phyloP scores from a whole-genome alignment of 2,888 invertebrate genomes.

The Mesorhabditis spiculigera region DNA sequence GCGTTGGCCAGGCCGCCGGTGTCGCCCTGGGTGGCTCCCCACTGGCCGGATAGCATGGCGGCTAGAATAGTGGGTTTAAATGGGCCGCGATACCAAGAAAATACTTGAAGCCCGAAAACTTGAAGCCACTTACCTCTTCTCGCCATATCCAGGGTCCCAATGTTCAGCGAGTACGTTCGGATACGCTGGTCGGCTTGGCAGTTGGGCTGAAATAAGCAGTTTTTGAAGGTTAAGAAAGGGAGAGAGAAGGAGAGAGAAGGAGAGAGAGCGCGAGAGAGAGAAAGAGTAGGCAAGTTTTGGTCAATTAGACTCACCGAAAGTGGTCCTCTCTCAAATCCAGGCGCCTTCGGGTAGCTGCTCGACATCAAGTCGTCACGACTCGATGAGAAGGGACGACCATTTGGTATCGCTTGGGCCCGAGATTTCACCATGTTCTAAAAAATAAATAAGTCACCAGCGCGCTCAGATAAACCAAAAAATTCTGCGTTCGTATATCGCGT shows the following conservation, averaged over 20 bases:
- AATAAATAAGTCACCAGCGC: neutral
- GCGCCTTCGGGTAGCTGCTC: constrained; percentile 45
- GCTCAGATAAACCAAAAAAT: too few relatives aligned
- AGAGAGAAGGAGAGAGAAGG: neutral
- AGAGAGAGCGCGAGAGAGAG: neutral
- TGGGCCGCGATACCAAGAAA: too few relatives aligned
- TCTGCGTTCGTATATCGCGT: too few relatives aligned
- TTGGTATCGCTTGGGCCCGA: neutral
- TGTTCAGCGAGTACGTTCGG: constrained; percentile 41
- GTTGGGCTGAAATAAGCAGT: neutral
- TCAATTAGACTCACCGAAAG: constrained; percentile 26
- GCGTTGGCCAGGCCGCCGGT: neutral
- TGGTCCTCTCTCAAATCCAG: constrained; percentile 46
- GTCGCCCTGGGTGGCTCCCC: neutral
- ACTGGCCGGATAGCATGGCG: neutral
- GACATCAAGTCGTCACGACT: constrained; percentile 15
- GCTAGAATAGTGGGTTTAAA: neutral
- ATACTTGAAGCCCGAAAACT: too few relatives aligned
- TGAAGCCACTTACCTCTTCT: too few relatives aligned
- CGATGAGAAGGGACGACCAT: neutral
- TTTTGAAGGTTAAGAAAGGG: neutral
- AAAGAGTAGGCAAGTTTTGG: neutral
- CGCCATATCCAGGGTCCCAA: constrained; percentile 38
- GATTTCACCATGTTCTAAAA: neutral
- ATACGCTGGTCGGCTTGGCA: constrained; percentile 13